phyloP scores from a whole-genome alignment of 2,888 invertebrate species.

The Cephus pulcher region DNA sequence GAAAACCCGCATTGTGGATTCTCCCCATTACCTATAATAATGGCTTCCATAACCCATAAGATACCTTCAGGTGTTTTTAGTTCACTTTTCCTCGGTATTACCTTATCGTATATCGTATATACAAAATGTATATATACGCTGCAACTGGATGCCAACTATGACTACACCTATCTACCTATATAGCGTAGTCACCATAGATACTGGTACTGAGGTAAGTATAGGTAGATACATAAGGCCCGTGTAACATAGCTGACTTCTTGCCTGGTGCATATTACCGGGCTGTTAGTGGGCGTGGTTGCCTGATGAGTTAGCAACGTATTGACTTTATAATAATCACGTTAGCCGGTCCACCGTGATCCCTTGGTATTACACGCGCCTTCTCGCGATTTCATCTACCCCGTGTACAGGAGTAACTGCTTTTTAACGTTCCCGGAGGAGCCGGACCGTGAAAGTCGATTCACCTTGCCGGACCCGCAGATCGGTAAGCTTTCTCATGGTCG shows the following conservation, averaged over 20 bases:
- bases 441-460: no score
- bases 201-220: neutral
- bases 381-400: constrained; percentile 53
- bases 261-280: constrained; percentile 64
- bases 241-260: constrained; percentile 62
- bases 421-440: no score
- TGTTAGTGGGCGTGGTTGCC: constrained; percentile 66
- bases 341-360: constrained; percentile 55
- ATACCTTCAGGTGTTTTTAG: no score
- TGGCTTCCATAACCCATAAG: no score
- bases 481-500: neutral
- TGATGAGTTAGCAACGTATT: constrained; percentile 67
- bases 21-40: constrained; percentile 26
- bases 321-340: constrained; percentile 67
- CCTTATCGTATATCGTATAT: no score
- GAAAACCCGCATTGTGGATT: constrained; percentile 35
- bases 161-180: no score
- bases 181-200: neutral
- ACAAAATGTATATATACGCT: no score
- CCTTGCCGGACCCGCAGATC: neutral
- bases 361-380: constrained; percentile 54
- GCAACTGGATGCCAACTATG: no score
- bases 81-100: no score
- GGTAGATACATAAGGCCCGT: neutral
- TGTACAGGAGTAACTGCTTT: constrained; percentile 28